A percentile compares a stretch with the other conserved stretches of the same genome.
These are phyloP conservation scores for Echeneis naucrates DNA, from an alignment of 2,797 vertebrate genomes.

Conservation along the genomic window DNA sequence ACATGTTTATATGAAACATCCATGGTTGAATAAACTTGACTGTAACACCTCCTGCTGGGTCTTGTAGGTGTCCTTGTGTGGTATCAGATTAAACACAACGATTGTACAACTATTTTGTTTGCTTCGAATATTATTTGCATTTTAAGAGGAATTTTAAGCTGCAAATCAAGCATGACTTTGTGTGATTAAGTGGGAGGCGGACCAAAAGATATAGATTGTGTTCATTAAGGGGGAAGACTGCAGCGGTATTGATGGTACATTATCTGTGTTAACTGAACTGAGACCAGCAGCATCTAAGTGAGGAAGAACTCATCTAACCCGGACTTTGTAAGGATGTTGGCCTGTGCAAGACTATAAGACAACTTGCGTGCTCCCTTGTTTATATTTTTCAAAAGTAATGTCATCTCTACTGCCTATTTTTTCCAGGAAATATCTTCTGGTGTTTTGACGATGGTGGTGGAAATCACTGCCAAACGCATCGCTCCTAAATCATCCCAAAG, in stretches of 20 bases:
- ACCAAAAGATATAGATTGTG: conserved; percentile 29
- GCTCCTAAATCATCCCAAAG: neutral
- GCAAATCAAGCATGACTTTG: conserved; percentile 7
- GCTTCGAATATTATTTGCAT: conserved; percentile 41
- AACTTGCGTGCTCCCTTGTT: neutral
- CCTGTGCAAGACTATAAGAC: neutral
- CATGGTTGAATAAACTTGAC: conserved; percentile 79
- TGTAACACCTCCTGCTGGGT: conserved; percentile 67
- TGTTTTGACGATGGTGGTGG: neutral
- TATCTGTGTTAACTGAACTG: conserved; percentile 43
- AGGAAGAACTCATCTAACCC: neutral
- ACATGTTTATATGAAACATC: conserved; percentile 75
- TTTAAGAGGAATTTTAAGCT: conserved; percentile 31
- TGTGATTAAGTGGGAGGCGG: conserved; percentile 23
- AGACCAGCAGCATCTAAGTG: conserved; percentile 29
- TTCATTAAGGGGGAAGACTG: conserved; percentile 33
- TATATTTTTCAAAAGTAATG: neutral
- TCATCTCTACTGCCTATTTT: neutral
- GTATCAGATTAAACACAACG: conserved; percentile 25
- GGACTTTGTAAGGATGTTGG: neutral
- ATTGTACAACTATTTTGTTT: conserved; percentile 47
- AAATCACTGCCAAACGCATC: too few species aligned
- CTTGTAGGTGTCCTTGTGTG: conserved; percentile 46
- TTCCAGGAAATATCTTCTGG: neutral
- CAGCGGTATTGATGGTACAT: conserved; percentile 48